Percentiles rank a stretch among this genome's conserved stretches.
Conservation (phyloP, 1,140 invertebrate genomes). For the Campoletis sonorensis region DNA sequence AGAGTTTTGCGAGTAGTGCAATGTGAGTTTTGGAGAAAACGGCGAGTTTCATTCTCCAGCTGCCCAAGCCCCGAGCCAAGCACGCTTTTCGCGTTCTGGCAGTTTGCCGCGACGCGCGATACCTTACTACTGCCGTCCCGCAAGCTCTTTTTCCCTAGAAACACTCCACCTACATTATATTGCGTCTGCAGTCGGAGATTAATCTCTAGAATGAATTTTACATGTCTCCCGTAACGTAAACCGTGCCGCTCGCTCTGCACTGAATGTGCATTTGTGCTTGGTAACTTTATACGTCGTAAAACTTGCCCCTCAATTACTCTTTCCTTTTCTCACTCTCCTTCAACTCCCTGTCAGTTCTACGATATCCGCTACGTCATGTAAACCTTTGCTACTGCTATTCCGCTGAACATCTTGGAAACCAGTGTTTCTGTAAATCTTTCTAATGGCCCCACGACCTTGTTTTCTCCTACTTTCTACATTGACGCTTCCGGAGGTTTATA, state of each 20-base stretch:
- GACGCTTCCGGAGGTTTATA: too few species aligned
- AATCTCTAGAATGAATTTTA: constrained; percentile 47
- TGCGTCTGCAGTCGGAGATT: constrained; percentile 34
- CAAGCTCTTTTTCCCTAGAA: constrained; percentile 7
- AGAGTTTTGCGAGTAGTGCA: constrained; percentile 20
- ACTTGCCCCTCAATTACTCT: constrained; percentile 36
- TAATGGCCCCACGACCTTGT: too few species aligned
- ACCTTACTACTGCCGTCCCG: constrained; percentile 37
- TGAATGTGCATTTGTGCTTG: constrained; percentile 30
- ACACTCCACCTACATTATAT: constrained; percentile 18
- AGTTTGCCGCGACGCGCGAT: constrained; percentile 30
- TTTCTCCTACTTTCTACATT: too few species aligned
- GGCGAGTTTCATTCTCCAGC: constrained; percentile 34
- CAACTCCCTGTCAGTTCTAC: neutral
- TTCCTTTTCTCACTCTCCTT: constrained; percentile 12
- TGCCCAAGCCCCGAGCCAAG: constrained; percentile 22
- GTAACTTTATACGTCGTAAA: constrained; percentile 36
- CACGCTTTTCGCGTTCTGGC: constrained; percentile 33
- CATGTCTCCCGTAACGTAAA: constrained; percentile 30
- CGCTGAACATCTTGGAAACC: neutral
- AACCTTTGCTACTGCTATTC: neutral
- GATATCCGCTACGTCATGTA: constrained; percentile 12
- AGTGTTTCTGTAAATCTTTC: too few species aligned
- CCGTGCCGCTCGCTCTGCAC: constrained; percentile 15
- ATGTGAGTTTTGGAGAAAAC: constrained; percentile 34